Percentiles rank a stretch among this genome's conserved stretches.
Evolutionary conservation across 2,113 vertebrate species (phyloP).

Genomic region (Sceloporus undulatus): DNA sequence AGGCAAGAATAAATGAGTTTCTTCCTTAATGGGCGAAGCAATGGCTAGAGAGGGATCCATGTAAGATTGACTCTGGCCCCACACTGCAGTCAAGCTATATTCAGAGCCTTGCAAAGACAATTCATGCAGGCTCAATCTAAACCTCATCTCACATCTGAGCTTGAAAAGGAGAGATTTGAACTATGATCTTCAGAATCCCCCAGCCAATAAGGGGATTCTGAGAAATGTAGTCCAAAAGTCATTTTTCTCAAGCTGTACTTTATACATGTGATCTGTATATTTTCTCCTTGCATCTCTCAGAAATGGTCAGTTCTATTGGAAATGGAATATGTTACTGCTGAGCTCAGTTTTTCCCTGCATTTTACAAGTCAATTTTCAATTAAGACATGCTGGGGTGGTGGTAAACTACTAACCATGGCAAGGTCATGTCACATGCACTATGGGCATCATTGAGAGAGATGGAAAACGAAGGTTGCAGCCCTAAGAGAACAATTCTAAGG

Average conservation of each 20-base stretch:
- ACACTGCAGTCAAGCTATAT: neutral
- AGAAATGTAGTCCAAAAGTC: too few species aligned
- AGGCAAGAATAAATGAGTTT: neutral
- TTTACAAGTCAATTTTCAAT: neutral
- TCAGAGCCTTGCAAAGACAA: neutral
- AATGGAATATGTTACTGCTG: neutral
- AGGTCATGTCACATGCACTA: neutral
- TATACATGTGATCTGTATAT: too few species aligned
- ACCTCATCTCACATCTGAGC: neutral
- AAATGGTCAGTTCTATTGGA: neutral
- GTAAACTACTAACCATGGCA: neutral
- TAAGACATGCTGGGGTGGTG: neutral
- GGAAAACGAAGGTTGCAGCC: neutral
- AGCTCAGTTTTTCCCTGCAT: neutral
- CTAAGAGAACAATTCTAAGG: neutral
- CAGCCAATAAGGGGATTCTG: too few species aligned
- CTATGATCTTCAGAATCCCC: too few species aligned
- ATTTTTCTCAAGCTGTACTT: too few species aligned
- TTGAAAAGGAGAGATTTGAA: too few species aligned
- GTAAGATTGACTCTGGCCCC: neutral
- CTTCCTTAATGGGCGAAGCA: neutral
- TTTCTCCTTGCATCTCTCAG: neutral
- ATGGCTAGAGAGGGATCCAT: neutral
- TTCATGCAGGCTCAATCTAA: neutral
- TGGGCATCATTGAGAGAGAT: neutral